phyloP scores from a whole-genome alignment of 2,888 invertebrate species.

The Alloplasta piceator region DNA sequence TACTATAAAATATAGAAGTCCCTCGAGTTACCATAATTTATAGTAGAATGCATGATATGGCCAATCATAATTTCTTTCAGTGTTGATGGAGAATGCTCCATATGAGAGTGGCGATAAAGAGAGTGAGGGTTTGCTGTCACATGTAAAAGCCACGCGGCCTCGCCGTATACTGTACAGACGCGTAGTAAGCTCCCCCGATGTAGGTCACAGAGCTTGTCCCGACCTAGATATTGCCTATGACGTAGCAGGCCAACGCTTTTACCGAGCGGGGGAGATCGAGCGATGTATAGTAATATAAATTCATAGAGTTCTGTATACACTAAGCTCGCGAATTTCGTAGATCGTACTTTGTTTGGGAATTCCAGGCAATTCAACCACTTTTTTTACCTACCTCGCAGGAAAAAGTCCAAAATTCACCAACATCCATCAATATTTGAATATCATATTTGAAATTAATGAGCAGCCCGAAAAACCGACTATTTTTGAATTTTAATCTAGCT shows the following conservation, averaged over 20 bases:
- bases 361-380: background rate
- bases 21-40: too few relatives aligned
- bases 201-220: slow-evolving; percentile 77
- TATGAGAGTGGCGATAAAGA: slow-evolving; percentile 3
- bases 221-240: slow-evolving; percentile 80
- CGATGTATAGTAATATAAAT: background rate
- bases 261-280: slow-evolving; percentile 21
- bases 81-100: too few relatives aligned
- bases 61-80: too few relatives aligned
- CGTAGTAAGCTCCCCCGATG: slow-evolving; percentile 65
- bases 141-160: slow-evolving; percentile 68
- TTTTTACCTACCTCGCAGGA: too few relatives aligned
- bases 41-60: too few relatives aligned
- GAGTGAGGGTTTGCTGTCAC: slow-evolving; percentile 28
- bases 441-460: too few relatives aligned
- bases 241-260: slow-evolving; percentile 68
- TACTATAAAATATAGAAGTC: too few relatives aligned
- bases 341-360: slow-evolving; percentile 6
- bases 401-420: too few relatives aligned
- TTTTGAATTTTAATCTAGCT: too few relatives aligned
- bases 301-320: background rate
- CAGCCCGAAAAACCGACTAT: too few relatives aligned
- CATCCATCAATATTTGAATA: too few relatives aligned
- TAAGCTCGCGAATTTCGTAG: slow-evolving; percentile 22
- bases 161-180: slow-evolving; percentile 65